Base-by-base conservation (phyloP, 2,888 invertebrate species). In the Chaitophorus viminalis region DNA sequence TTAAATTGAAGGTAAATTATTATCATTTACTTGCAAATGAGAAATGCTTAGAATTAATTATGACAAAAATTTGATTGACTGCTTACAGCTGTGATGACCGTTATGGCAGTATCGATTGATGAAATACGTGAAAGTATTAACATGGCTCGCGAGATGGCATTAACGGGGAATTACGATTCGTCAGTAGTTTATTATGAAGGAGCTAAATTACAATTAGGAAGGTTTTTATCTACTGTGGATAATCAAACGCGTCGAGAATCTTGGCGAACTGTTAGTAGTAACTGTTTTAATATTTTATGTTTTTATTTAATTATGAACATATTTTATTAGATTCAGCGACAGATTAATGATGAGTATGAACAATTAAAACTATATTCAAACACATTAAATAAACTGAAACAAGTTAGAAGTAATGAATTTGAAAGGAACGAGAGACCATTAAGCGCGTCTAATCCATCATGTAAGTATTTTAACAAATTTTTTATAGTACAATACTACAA, bases 101-200 rank as follows among this genome's bases (percentile, higher is more conserved):
- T 94, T 92, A 97, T 97, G 97, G 96, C 96, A 93, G 95, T 96
- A 92, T 95, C 95, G 91, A 94, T 96, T 92, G 95, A 95, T 92
- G 97, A 97, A 93, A 97, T 98, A 92, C 96, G 95, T 93, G 98
- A 98, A 93, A 98, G 98, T 93, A 96, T 98, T 89, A 97, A 97
- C 92, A 92, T 98, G 92, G 99, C 98, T 88, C 94, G 99, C 91
- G 98, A 99, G 93, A 96, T 96, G 95, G 97, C 98, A 89, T 93
- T 99, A 91, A 95, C 97, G 91, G 98, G 99, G 36, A 97, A 98
- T 92, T 99, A 99, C 91, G 98, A 99, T 91, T 96, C 96, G 89
- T 96, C 99, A 39, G 94, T 95, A 90, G 96, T 98, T 89, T 98
- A 98, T 92, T 98, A 98, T 91, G 96, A 98, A 92, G 97, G 97